These are phyloP conservation scores for Schizotus pectinicornis DNA, from an alignment of 2,888 invertebrate genomes.

Conservation along the genomic window DNA sequence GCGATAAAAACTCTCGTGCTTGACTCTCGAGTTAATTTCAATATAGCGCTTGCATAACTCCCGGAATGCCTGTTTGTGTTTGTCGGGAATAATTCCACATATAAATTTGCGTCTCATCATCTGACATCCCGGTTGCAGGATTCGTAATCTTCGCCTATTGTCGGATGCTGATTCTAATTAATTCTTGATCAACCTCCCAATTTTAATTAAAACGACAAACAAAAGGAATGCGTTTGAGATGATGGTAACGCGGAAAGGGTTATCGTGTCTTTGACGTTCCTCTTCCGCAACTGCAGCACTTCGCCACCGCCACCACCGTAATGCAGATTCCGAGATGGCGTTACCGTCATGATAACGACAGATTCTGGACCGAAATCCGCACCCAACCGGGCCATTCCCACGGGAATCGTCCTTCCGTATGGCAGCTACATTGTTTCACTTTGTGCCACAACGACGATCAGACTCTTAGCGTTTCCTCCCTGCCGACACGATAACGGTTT, in stretches of 20 bases:
- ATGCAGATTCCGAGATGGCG: conserved; percentile 13
- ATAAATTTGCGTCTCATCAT: conserved; percentile 2
- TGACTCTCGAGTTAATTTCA: conserved; percentile 3
- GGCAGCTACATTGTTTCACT: conserved; percentile 34
- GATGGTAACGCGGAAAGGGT: background rate
- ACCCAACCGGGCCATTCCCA: conserved; percentile 36
- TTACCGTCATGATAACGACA: conserved; percentile 34
- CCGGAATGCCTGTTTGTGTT: conserved; percentile 10
- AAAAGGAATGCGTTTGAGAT: too few species aligned
- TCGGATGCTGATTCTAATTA: too few species aligned
- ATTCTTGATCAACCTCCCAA: too few species aligned
- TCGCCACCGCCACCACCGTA: background rate
- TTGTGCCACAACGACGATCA: conserved; percentile 16
- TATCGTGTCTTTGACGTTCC: background rate
- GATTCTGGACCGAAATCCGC: conserved; percentile 37
- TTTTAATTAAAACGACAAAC: too few species aligned
- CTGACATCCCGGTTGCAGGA: too few species aligned
- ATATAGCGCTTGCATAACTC: conserved; percentile 13
- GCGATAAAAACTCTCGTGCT: conserved; percentile 5
- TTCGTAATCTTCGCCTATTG: too few species aligned
- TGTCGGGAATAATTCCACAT: conserved; percentile 4
- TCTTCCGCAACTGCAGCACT: background rate
- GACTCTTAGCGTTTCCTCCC: conserved; percentile 21
- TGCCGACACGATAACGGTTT: conserved; percentile 13
- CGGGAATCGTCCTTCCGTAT: conserved; percentile 27